These are phyloP conservation scores for Periophthalmodon schlosseri DNA, from an alignment of 2,113 vertebrate genomes.

Conservation along the genomic window DNA sequence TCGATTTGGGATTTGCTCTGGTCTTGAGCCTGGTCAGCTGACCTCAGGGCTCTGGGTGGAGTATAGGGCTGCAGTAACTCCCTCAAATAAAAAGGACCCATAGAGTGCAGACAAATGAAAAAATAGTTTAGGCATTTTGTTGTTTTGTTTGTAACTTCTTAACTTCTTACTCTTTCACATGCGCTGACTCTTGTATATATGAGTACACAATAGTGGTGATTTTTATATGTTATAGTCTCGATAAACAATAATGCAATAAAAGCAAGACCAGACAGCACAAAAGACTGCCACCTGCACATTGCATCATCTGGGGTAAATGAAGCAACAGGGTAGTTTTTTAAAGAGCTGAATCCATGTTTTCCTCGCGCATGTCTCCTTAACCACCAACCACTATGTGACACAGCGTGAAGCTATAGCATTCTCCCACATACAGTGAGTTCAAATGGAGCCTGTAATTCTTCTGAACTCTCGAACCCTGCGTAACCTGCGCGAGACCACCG, in stretches of 20 bases:
- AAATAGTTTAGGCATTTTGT: too few relatives aligned
- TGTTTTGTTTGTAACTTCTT: too few relatives aligned
- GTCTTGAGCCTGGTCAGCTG: too few relatives aligned
- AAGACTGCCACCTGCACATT: constrained; percentile 19
- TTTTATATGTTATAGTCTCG: too few relatives aligned
- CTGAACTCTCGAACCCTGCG: constrained; percentile 41
- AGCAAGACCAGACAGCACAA: constrained; percentile 36
- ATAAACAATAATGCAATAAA: constrained; percentile 36
- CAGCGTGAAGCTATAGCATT: constrained; percentile 13
- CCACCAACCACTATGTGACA: constrained; percentile 22
- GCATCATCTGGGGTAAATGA: constrained; percentile 45
- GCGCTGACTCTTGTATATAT: too few relatives aligned
- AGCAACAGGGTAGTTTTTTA: constrained; percentile 32
- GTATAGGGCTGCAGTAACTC: too few relatives aligned
- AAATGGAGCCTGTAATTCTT: constrained; percentile 46
- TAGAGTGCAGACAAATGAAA: too few relatives aligned
- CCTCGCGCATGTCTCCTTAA: constrained; percentile 17
- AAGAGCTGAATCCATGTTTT: constrained; percentile 40
- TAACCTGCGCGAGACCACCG: constrained; percentile 27
- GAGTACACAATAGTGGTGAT: too few relatives aligned
- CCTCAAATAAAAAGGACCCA: too few relatives aligned
- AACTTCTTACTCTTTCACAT: too few relatives aligned
- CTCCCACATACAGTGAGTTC: constrained; percentile 24
- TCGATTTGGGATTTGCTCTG: too few relatives aligned
- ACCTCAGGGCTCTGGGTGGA: too few relatives aligned